A percentile compares a stretch with the other conserved stretches of the same genome.
Evolutionary conservation across 2,888 invertebrate genomes (phyloP).

Genomic region (Lucinisca nassula): DNA sequence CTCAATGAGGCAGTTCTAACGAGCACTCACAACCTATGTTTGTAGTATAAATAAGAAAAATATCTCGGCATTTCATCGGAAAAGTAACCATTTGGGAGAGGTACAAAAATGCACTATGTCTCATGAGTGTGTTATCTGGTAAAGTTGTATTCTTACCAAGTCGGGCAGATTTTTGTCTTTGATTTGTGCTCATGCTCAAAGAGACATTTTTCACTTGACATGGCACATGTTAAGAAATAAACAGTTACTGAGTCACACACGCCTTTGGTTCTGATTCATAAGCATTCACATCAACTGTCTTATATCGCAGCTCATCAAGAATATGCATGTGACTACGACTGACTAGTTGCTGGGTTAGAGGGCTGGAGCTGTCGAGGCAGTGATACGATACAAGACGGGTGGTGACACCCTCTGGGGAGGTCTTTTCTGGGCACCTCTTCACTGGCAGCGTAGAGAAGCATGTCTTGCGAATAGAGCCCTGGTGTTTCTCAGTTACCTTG

Average conservation of each 20-base stretch:
- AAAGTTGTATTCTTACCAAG: no score
- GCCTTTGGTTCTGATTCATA: not conserved
- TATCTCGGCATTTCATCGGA: no score
- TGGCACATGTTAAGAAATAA: no score
- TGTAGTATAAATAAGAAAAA: no score
- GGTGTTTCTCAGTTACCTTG: slow-evolving; percentile 10
- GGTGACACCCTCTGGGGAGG: slow-evolving; percentile 35
- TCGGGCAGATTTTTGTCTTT: no score
- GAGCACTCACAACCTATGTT: no score
- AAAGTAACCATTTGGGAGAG: no score
- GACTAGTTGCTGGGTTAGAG: slow-evolving; percentile 11
- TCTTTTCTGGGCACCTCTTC: slow-evolving; percentile 58
- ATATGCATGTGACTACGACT: slow-evolving; percentile 32
- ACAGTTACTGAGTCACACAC: not conserved
- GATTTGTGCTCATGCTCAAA: no score
- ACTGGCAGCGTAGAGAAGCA: slow-evolving; percentile 71
- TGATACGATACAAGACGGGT: slow-evolving; percentile 42
- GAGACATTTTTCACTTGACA: no score
- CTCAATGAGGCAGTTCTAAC: no score
- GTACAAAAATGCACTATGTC: no score
- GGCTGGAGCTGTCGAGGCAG: slow-evolving; percentile 47
- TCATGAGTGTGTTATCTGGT: no score
- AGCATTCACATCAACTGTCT: not conserved
- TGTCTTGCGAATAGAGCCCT: slow-evolving; percentile 23
- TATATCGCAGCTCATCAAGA: slow-evolving; percentile 31